A percentile compares a stretch with the other conserved stretches of the same genome.
These are phyloP conservation scores for Bos javanicus DNA, from an alignment of 2,113 vertebrate species.

Conservation along the genomic window DNA sequence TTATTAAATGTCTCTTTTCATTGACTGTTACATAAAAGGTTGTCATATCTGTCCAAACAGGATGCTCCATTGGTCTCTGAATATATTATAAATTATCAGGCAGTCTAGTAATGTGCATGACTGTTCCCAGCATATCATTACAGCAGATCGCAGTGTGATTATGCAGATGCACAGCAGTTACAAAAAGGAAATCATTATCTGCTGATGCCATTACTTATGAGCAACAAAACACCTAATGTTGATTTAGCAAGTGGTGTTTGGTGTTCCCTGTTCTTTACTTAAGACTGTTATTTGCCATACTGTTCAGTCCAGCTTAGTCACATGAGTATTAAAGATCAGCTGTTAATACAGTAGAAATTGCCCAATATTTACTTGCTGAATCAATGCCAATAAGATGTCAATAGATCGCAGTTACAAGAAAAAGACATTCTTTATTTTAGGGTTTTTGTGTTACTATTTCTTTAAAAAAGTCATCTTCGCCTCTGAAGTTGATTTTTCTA, in stretches of 20 bases:
- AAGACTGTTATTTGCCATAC: not conserved
- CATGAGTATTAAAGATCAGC: not conserved
- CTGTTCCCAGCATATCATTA: not conserved
- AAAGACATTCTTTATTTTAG: not conserved
- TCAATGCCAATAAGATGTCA: not conserved
- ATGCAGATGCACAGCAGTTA: not conserved
- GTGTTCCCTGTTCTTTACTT: not conserved
- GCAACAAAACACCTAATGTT: not conserved
- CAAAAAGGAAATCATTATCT: constrained; percentile 27
- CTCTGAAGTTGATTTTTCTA: not conserved
- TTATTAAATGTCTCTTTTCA: constrained; percentile 21
- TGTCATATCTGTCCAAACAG: not conserved
- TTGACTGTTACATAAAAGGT: constrained; percentile 17
- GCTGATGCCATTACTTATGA: not conserved
- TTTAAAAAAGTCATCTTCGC: not conserved
- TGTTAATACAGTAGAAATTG: not conserved
- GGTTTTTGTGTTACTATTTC: not conserved
- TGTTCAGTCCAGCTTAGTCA: not conserved
- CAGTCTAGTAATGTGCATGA: not conserved
- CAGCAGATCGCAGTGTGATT: constrained; percentile 9
- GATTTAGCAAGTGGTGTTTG: not conserved
- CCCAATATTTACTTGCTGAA: not conserved
- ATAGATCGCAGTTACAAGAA: not conserved
- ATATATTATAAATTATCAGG: constrained; percentile 42
- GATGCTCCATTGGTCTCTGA: constrained; percentile 1